These are phyloP conservation scores for Agriopis marginaria DNA, from an alignment of 2,888 invertebrate species.

Conservation along the genomic window DNA sequence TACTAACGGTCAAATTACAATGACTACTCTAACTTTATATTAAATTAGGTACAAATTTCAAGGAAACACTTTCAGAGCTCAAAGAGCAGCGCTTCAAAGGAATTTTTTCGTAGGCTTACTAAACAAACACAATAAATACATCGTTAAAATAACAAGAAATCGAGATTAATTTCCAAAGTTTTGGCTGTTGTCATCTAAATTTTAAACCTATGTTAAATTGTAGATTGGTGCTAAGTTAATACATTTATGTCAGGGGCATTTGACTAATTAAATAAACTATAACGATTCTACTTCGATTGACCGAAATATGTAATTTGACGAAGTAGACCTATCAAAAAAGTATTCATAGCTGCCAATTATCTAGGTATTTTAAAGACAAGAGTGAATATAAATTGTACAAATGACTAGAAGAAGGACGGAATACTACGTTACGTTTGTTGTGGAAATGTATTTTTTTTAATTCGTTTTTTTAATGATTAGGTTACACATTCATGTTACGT, in stretches of 20 bases:
- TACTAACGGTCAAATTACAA: neutral
- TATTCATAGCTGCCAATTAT: too few relatives aligned
- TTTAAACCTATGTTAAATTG: neutral
- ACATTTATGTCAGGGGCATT: too few relatives aligned
- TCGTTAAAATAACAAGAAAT: conserved; percentile 4
- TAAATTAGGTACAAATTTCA: neutral
- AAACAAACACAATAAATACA: conserved; percentile 2
- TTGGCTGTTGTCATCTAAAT: neutral
- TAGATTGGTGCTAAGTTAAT: neutral
- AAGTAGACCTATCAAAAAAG: too few relatives aligned
- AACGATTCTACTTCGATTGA: too few relatives aligned
- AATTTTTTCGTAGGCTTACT: neutral
- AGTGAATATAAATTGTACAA: too few relatives aligned
- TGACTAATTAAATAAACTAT: neutral
- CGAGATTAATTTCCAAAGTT: neutral
- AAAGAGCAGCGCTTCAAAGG: conserved; percentile 3
- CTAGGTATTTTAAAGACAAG: too few relatives aligned
- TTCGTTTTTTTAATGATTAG: too few relatives aligned
- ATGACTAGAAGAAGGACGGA: too few relatives aligned
- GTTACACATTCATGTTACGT: too few relatives aligned
- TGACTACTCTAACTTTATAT: neutral
- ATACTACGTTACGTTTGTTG: too few relatives aligned
- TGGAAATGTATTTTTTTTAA: too few relatives aligned
- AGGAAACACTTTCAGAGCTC: neutral
- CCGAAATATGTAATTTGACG: too few relatives aligned